Conservation (phyloP, 2,113 vertebrate species). For the Gadus macrocephalus region DNA sequence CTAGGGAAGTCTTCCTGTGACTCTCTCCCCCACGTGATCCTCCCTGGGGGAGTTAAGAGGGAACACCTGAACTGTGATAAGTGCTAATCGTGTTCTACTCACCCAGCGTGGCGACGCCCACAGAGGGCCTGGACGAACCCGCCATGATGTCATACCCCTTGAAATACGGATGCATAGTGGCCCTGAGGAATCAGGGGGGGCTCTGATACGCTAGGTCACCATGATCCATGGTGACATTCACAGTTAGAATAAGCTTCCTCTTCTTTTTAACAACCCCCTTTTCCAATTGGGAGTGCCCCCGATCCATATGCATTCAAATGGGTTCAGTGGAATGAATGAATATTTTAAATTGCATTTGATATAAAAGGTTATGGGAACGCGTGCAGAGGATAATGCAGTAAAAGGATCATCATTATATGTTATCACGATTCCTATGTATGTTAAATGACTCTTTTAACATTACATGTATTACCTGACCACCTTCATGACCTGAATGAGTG, state of each 20-base stretch:
- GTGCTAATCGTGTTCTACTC: constrained; percentile 35
- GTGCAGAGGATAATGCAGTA: not conserved
- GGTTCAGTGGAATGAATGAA: no score
- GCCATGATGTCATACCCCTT: no score
- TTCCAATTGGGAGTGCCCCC: no score
- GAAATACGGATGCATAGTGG: no score
- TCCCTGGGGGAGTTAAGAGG: constrained; percentile 30
- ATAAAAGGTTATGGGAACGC: not conserved
- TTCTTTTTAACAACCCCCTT: not conserved
- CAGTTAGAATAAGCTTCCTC: not conserved
- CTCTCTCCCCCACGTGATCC: constrained; percentile 25
- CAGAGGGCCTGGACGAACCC: constrained; percentile 6
- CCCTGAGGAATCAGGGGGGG: not conserved
- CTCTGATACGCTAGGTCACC: not conserved
- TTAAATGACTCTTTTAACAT: no score
- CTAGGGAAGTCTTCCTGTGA: constrained; percentile 6
- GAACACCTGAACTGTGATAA: constrained; percentile 49
- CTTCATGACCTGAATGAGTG: no score
- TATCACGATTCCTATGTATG: no score
- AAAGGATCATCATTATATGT: no score
- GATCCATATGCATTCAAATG: not conserved
- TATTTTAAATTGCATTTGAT: no score
- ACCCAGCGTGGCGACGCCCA: constrained; percentile 26
- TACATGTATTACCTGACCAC: no score
- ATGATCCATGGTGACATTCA: not conserved